A percentile compares a stretch with the other conserved stretches of the same genome.
Conservation (phyloP, 2,797 vertebrate species). For the Sylvilagus floridanus region DNA sequence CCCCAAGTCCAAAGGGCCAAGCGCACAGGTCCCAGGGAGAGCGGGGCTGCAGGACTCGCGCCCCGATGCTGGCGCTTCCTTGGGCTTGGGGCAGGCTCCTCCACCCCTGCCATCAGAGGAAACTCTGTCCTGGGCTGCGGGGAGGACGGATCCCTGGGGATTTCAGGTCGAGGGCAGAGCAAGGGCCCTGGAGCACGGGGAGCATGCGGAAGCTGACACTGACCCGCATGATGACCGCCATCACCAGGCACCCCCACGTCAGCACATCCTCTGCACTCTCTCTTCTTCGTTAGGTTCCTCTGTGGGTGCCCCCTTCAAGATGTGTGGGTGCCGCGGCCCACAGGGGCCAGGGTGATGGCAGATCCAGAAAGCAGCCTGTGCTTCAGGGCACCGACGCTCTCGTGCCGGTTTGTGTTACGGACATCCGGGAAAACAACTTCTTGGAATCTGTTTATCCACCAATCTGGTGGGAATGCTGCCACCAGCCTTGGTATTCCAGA, state of each 20-base stretch:
- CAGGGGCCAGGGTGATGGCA: not conserved
- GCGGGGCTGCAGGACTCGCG: not conserved
- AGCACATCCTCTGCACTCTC: not conserved
- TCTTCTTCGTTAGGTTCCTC: not conserved
- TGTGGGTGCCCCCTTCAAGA: not conserved
- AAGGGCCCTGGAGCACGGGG: rapidly evolving
- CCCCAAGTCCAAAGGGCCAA: not conserved
- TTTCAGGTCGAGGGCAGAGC: rapidly evolving
- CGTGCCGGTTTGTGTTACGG: not conserved
- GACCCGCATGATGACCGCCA: not conserved
- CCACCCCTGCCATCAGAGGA: not conserved
- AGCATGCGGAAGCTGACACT: not conserved
- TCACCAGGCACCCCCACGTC: no score
- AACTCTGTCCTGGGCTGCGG: not conserved
- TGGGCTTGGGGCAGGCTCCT: not conserved
- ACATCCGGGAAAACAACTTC: not conserved
- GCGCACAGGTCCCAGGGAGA: not conserved
- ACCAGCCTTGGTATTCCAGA: not conserved
- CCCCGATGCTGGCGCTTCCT: rapidly evolving
- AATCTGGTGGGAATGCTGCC: not conserved
- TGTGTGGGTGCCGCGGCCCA: not conserved
- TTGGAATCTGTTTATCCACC: not conserved
- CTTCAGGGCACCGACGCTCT: not conserved
- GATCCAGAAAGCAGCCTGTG: rapidly evolving
- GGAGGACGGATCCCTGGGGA: not conserved